phyloP scores from a whole-genome alignment of 2,888 invertebrate genomes.

The Drosophila conformis region DNA sequence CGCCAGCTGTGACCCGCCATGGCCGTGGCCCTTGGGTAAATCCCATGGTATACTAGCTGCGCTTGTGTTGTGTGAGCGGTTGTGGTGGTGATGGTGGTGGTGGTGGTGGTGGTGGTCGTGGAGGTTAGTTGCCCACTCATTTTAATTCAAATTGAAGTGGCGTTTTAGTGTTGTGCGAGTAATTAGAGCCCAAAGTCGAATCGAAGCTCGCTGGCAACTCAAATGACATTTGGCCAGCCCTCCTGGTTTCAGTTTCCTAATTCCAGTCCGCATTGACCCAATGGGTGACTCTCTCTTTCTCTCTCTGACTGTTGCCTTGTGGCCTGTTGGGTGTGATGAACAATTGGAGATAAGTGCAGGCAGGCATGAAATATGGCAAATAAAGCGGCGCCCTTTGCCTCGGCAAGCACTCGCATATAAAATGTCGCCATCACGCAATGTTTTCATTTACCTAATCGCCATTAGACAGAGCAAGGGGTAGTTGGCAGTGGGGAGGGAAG shows the following conservation, averaged over 20 bases:
- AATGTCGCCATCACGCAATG: conserved; percentile 78
- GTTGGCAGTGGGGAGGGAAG: neutral
- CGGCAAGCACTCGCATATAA: conserved; percentile 52
- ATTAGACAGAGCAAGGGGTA: conserved; percentile 48
- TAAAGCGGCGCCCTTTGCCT: conserved; percentile 51
- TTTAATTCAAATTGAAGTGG: conserved; percentile 79
- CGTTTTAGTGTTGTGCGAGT: conserved; percentile 74
- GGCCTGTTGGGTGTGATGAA: conserved; percentile 60
- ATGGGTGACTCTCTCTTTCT: conserved; percentile 5
- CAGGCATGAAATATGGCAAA: conserved; percentile 80
- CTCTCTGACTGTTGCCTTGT: neutral
- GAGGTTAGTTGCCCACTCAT: conserved; percentile 51
- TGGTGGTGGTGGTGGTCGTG: neutral
- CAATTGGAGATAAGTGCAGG: conserved; percentile 79
- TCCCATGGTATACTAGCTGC: conserved; percentile 1
- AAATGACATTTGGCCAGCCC: conserved; percentile 66
- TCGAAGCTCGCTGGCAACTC: conserved; percentile 66
- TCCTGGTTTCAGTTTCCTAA: conserved; percentile 6
- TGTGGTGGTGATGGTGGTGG: neutral
- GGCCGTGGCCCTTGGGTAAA: conserved; percentile 11
- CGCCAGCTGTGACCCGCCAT: conserved; percentile 70
- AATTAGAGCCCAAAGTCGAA: conserved; percentile 75
- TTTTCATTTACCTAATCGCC: conserved; percentile 80
- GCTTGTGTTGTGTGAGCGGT: neutral
- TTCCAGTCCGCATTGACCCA: conserved; percentile 8